Conservation (phyloP, 2,113 vertebrate genomes). For the Calyptommatus sinebrachiatus region DNA sequence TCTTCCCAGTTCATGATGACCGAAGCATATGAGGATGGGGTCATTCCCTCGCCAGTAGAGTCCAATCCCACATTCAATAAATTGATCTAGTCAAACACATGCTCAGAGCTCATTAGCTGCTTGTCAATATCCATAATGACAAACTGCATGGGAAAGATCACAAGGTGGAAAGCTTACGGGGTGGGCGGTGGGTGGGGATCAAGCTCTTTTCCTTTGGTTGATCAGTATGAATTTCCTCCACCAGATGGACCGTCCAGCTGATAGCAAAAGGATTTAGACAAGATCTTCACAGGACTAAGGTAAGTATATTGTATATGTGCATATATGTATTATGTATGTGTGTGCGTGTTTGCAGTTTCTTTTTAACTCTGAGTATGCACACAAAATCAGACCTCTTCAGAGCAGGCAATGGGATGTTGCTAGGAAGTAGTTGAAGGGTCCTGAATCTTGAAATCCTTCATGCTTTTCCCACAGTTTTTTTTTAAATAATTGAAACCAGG, state of each 20-base stretch:
- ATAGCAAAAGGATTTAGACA: background rate
- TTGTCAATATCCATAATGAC: conserved; percentile 73
- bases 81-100: conserved; percentile 78
- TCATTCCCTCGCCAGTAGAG: background rate
- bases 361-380: too few species aligned
- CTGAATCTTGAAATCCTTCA: too few species aligned
- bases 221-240: background rate
- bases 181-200: conserved; percentile 37
- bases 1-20: background rate
- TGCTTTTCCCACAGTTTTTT: too few species aligned
- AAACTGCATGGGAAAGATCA: conserved; percentile 16
- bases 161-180: background rate
- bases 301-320: background rate
- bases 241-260: conserved; percentile 27
- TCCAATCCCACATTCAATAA: conserved; percentile 23
- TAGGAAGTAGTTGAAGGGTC: too few species aligned
- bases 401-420: too few species aligned
- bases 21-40: background rate
- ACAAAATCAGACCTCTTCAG: too few species aligned
- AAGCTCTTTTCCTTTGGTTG: background rate
- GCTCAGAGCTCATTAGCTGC: conserved; percentile 83
- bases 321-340: too few species aligned
- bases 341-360: too few species aligned
- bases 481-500: too few species aligned
- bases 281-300: conserved; percentile 37